Conservation (phyloP, 2,113 vertebrate genomes). For the Dryoscopus gambensis region DNA sequence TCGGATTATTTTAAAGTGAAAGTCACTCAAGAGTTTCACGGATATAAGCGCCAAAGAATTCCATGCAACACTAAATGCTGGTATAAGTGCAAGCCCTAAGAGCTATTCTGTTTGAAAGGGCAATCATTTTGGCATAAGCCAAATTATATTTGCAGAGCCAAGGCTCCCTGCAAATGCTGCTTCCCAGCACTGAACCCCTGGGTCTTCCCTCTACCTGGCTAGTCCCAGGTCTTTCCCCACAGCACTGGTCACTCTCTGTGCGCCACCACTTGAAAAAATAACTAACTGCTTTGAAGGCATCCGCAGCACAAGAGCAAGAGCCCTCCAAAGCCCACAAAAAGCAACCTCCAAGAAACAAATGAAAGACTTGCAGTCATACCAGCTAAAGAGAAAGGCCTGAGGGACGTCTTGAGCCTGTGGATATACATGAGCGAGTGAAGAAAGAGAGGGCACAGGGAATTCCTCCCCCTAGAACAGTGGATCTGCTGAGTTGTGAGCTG, state of each 20-base stretch:
- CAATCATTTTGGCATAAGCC: not conserved
- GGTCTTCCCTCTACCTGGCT: not conserved
- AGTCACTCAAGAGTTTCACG: not conserved
- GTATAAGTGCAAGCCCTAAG: not conserved
- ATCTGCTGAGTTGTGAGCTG: not conserved
- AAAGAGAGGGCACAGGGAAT: not conserved
- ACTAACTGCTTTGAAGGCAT: not conserved
- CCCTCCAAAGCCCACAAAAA: not conserved
- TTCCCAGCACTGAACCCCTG: not conserved
- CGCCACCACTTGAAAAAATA: not conserved
- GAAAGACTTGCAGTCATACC: not conserved
- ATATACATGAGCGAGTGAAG: accelerated
- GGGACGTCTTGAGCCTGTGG: accelerated
- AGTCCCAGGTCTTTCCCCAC: not conserved
- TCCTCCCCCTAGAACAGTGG: not conserved
- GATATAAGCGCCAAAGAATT: not conserved
- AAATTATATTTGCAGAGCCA: not conserved
- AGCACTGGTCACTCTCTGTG: not conserved
- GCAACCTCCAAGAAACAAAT: not conserved
- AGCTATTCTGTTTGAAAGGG: not conserved
- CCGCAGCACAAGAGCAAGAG: accelerated
- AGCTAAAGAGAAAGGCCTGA: not conserved
- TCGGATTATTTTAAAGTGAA: conserved; percentile 4
- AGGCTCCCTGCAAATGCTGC: not conserved
- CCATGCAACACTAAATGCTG: not conserved